Evolutionary conservation across 2,797 vertebrate genomes (phyloP).

Genomic region (Cuniculus paca): DNA sequence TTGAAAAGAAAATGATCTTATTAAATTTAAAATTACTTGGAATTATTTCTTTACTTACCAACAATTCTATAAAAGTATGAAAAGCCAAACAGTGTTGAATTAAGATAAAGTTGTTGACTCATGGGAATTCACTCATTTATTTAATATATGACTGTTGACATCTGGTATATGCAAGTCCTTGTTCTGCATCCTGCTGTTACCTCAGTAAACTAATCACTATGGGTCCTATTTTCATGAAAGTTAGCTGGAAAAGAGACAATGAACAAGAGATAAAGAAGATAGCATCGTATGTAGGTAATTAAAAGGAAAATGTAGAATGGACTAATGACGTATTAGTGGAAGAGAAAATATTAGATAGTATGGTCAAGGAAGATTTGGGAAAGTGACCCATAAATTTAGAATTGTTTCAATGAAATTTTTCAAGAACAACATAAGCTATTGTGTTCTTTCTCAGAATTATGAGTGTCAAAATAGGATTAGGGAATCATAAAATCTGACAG

Average conservation of each 20-base stretch:
- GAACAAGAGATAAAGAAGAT: not conserved
- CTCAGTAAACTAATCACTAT: not conserved
- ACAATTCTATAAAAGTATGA: not conserved
- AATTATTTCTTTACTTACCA: not conserved
- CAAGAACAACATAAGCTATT: not conserved
- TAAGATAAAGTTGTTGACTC: not conserved
- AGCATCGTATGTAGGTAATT: not conserved
- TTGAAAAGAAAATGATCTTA: not conserved
- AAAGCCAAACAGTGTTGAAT: not conserved
- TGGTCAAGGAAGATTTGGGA: not conserved
- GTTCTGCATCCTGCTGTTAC: not conserved
- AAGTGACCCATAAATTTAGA: not conserved
- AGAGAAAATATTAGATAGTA: not conserved
- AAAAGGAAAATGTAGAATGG: not conserved
- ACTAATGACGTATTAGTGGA: not conserved
- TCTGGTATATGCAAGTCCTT: not conserved
- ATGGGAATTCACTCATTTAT: not conserved
- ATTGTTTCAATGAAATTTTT: constrained; percentile 7
- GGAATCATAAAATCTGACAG: not conserved
- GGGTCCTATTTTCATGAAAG: not conserved
- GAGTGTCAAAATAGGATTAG: not conserved
- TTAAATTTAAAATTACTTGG: not conserved
- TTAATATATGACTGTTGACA: not conserved
- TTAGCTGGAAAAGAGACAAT: not conserved
- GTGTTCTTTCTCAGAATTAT: not conserved